Conservation (phyloP, 2,797 vertebrate species). For the Percopsis omiscomaycus region DNA sequence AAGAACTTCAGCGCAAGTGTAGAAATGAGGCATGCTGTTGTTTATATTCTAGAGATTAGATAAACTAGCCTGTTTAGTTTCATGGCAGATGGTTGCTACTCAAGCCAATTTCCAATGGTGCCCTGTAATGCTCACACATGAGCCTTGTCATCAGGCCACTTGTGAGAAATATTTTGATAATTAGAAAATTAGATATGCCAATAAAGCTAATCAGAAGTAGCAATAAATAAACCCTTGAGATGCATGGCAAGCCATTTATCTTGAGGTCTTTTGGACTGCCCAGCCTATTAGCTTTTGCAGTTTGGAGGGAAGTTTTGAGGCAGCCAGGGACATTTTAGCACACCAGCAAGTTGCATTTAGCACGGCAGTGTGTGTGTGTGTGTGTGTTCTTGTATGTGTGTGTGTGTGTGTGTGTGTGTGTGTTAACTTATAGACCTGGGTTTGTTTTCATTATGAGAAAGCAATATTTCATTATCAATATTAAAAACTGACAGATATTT, state of each 20-base stretch:
- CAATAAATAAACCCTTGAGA: constrained; percentile 73
- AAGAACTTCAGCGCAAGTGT: constrained; percentile 77
- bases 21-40: constrained; percentile 87
- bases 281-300: constrained; percentile 86
- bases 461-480: no score
- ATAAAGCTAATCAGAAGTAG: constrained; percentile 56
- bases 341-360: constrained; percentile 79
- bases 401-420: neutral
- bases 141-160: constrained; percentile 75
- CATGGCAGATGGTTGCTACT: constrained; percentile 87
- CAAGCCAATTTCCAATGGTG: constrained; percentile 85
- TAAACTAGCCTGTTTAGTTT: constrained; percentile 89
- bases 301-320: constrained; percentile 83
- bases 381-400: neutral
- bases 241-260: constrained; percentile 83
- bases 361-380: constrained; percentile 22
- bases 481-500: neutral
- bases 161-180: constrained; percentile 80
- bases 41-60: constrained; percentile 91
- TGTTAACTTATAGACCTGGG: no score
- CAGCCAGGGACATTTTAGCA: constrained; percentile 81
- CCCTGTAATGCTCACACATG: constrained; percentile 83
- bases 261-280: constrained; percentile 81
- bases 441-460: no score
- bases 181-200: constrained; percentile 73